Evolutionary conservation across 2,888 invertebrate genomes (phyloP).

Genomic region (Monopis laevigella): DNA sequence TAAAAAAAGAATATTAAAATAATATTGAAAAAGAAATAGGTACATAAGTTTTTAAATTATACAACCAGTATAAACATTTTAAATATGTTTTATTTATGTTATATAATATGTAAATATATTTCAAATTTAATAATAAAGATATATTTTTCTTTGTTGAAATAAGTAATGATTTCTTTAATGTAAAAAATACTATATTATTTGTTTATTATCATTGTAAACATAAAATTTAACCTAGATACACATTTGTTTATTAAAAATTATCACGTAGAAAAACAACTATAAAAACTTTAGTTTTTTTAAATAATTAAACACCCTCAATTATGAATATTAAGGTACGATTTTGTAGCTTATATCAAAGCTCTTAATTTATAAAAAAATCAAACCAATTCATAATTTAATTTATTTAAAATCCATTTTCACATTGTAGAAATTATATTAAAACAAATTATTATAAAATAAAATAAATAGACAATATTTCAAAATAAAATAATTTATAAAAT

Average conservation of each 20-base stretch:
- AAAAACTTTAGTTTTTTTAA: conserved; percentile 29
- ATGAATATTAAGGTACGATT: neutral
- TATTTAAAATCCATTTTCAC: neutral
- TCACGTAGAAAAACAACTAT: conserved; percentile 59
- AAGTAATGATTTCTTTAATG: conserved; percentile 23
- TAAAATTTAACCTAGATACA: conserved; percentile 38
- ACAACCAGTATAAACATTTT: conserved; percentile 25
- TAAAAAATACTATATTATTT: conserved; percentile 6
- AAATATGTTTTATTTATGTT: conserved; percentile 39
- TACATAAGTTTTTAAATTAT: too few species aligned
- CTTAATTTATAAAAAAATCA: conserved; percentile 1
- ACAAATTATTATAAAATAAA: neutral
- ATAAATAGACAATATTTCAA: neutral
- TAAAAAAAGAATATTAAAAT: too few species aligned
- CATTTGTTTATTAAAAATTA: conserved; percentile 48
- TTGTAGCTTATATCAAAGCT: neutral
- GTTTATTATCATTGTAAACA: conserved; percentile 27
- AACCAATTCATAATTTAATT: neutral
- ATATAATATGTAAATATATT: conserved; percentile 46
- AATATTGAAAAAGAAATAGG: too few species aligned
- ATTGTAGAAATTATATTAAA: neutral
- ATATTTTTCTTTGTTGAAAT: conserved; percentile 50
- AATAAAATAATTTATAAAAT: neutral
- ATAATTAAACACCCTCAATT: neutral
- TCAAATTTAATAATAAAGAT: conserved; percentile 40